Conservation (phyloP, 2,888 invertebrate genomes). For the Melanostoma scalare region DNA sequence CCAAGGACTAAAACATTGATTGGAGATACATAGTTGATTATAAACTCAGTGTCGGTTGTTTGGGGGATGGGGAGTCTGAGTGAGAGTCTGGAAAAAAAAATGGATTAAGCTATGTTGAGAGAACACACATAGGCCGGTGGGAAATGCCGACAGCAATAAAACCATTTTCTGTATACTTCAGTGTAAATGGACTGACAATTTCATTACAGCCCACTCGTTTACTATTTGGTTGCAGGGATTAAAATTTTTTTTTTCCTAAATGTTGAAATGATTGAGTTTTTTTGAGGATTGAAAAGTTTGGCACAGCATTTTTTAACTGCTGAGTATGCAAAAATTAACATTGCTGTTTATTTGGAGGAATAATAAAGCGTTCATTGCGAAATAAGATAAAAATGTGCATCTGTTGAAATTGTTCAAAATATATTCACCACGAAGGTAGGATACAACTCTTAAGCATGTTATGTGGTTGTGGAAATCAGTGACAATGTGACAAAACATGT, state of each 20-base stretch:
- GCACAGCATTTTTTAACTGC: no score
- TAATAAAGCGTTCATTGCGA: no score
- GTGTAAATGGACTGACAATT: constrained; percentile 67
- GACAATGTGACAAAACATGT: no score
- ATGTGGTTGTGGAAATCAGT: no score
- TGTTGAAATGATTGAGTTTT: background rate
- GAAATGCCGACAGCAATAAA: constrained; percentile 47
- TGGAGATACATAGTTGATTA: constrained; percentile 61
- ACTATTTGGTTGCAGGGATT: constrained; percentile 29
- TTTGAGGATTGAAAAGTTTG: background rate
- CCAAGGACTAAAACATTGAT: constrained; percentile 52
- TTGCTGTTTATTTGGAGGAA: no score
- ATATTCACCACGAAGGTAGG: no score
- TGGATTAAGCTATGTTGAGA: constrained; percentile 50
- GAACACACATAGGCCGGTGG: background rate
- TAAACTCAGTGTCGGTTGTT: constrained; percentile 29
- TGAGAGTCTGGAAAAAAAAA: constrained; percentile 4
- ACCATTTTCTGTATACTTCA: constrained; percentile 52
- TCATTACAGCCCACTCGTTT: constrained; percentile 53
- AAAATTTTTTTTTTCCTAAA: constrained; percentile 5
- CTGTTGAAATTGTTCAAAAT: no score
- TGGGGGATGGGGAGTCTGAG: constrained; percentile 23
- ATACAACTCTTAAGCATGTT: no score
- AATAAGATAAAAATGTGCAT: no score
- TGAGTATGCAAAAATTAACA: no score